phyloP scores from a whole-genome alignment of 2,797 vertebrate genomes.

The Cossypha niveicapilla region DNA sequence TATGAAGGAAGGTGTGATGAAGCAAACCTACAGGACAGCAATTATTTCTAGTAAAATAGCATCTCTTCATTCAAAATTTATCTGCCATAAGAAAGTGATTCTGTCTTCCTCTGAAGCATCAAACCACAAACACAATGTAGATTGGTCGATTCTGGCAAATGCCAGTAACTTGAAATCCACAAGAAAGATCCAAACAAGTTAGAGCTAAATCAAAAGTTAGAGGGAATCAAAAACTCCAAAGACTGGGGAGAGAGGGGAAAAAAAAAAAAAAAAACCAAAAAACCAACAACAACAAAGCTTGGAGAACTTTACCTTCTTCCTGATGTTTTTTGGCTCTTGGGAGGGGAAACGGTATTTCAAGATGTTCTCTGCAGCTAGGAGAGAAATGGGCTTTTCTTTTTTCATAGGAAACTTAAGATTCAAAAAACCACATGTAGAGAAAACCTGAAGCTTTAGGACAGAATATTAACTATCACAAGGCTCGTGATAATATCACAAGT shows the following conservation, averaged over 20 bases:
- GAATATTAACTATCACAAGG: not conserved
- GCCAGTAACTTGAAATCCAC: not conserved
- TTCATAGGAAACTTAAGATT: not conserved
- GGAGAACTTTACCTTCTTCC: not conserved
- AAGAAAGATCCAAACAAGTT: not conserved
- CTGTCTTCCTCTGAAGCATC: not conserved
- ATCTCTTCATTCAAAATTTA: not conserved
- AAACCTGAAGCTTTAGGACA: not conserved
- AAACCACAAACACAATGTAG: not conserved
- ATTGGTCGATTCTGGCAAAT: not conserved
- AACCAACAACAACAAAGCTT: not conserved
- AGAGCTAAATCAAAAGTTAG: not conserved
- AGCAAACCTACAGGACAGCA: slow-evolving; percentile 8
- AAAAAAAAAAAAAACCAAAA: not conserved
- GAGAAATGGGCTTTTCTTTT: not conserved
- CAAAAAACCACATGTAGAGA: not conserved
- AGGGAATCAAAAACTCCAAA: not conserved
- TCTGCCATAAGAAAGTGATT: not conserved
- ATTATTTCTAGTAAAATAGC: not conserved
- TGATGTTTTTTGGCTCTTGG: not conserved
- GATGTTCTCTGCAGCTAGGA: not conserved
- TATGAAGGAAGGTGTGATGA: not conserved
- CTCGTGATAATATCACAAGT: not conserved
- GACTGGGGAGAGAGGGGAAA: rapidly evolving
- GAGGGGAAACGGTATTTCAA: not conserved